Evolutionary conservation across 2,888 invertebrate genomes (phyloP), one percentile per base, ranked within the genome.

Genomic region (Hypolimnas misippus): DNA sequence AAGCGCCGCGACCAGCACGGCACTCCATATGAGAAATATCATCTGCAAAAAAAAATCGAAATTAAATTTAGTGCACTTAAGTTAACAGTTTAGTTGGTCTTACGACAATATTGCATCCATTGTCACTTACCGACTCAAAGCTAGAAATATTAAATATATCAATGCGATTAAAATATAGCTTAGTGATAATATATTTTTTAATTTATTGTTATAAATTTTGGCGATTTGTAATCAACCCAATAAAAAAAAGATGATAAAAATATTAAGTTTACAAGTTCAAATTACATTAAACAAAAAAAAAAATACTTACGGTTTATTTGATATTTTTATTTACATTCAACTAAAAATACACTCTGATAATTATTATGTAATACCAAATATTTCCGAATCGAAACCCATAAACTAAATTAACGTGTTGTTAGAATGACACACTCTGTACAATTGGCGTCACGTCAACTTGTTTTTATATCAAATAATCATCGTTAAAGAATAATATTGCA

Each of bases 1-100:
- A 3, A 78, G 4, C 0, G 76, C 76, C 0, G 71, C 71, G 4
- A 75, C 5, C 0, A 80, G 12, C 7, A 76, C 79, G 16, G 63
- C 55, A 21, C 68, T 29, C 81, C 83, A 86, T 16, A 82, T 73
- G 5, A 81, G 42, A 7, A 79, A 29, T 1, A 84, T 16, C 70
- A 82, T 79, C 57, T 53, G 17, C 14, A 33, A 44, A 25, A n/a
- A 42, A 42, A 42, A 17, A 17, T 17, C 6, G 17, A 16, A 16
- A 8, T 7, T 42, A 1, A 8, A 17, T n/a, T n/a, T n/a, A n/a
- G n/a, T n/a, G n/a, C n/a, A n/a, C n/a, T n/a, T n/a, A n/a, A n/a
- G n/a, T n/a, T n/a, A n/a, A n/a, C n/a, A n/a, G n/a, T n/a, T n/a
- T n/a, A n/a, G n/a, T n/a, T n/a, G n/a, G n/a, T n/a, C n/a, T n/a